Evolutionary conservation across 2,797 vertebrate genomes (phyloP).

Genomic region (Sebastes kiyomatsui): DNA sequence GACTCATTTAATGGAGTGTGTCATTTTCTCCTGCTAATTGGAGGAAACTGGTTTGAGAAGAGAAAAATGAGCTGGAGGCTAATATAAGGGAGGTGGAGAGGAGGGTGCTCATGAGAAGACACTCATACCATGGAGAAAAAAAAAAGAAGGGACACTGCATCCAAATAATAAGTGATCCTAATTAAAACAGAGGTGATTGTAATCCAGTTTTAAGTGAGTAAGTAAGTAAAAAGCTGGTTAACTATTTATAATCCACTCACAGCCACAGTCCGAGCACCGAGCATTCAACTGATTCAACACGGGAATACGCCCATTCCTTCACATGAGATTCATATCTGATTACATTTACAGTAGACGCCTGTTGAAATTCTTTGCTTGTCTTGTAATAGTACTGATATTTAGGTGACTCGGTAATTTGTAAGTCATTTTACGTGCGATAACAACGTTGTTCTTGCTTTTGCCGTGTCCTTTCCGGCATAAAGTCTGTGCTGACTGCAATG

Average conservation of each 20-base stretch:
- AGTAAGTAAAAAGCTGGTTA: constrained; percentile 10
- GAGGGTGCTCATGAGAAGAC: not conserved
- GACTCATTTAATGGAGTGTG: constrained; percentile 37
- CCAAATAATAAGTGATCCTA: constrained; percentile 11
- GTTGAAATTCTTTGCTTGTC: not conserved
- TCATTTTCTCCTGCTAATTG: constrained; percentile 42
- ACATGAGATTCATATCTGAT: not conserved
- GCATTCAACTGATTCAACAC: not conserved
- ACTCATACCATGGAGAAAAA: not conserved
- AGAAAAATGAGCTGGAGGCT: not conserved
- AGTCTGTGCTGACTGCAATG: too few species aligned
- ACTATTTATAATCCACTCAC: constrained; percentile 17
- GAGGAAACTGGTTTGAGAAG: constrained; percentile 13
- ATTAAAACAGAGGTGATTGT: constrained; percentile 17
- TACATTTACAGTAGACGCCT: too few species aligned
- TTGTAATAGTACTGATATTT: not conserved
- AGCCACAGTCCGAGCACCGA: not conserved
- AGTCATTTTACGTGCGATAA: too few species aligned
- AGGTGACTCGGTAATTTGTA: too few species aligned
- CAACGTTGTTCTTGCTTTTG: too few species aligned
- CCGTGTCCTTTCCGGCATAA: too few species aligned
- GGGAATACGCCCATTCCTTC: not conserved
- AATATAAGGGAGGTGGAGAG: not conserved
- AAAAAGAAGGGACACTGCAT: not conserved
- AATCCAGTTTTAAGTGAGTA: not conserved